Percentiles rank a stretch among this genome's conserved stretches.
Conservation (phyloP, 2,113 vertebrate species). For the Mastomys coucha region DNA sequence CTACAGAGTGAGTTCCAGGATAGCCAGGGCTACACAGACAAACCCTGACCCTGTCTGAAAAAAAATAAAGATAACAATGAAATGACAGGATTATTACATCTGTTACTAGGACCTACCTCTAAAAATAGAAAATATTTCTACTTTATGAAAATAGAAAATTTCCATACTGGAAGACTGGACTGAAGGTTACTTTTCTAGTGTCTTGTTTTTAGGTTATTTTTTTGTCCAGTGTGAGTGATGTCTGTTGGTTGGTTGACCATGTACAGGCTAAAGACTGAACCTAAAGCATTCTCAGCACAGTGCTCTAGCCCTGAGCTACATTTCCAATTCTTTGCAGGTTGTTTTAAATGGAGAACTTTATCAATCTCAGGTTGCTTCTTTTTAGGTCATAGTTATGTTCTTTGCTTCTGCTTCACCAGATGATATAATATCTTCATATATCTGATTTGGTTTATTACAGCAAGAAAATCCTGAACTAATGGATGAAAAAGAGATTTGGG, state of each 20-base stretch:
- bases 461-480: background rate
- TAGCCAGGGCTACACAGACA: no score
- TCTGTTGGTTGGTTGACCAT: background rate
- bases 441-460: background rate
- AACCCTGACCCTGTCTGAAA: no score
- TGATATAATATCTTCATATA: background rate
- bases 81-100: slow-evolving; percentile 45
- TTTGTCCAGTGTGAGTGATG: background rate
- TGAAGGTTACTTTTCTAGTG: background rate
- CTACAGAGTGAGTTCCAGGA: no score
- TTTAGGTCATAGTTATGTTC: background rate
- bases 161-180: background rate
- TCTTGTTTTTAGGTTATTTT: background rate
- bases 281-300: background rate
- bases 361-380: background rate
- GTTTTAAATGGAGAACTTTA: background rate
- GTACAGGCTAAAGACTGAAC: rapidly evolving
- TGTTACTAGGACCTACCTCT: background rate
- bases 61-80: background rate
- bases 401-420: background rate
- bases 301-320: background rate
- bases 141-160: slow-evolving; percentile 51
- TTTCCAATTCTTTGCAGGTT: no score
- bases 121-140: slow-evolving; percentile 37
- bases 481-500: background rate